Evolutionary conservation across 2,797 vertebrate species (phyloP).

Genomic region (Bufotes viridis): DNA sequence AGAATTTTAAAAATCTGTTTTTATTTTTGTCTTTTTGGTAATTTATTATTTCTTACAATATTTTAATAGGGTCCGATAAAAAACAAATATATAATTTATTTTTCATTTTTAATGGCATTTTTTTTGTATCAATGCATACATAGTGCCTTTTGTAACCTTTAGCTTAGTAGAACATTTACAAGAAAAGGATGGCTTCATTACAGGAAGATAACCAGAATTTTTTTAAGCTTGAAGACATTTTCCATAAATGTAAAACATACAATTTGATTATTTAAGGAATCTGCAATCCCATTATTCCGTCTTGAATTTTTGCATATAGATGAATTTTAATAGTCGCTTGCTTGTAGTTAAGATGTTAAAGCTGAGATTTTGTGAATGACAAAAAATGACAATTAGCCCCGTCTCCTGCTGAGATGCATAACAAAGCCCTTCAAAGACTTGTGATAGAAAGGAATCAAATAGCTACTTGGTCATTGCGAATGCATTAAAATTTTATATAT

Average conservation of each 20-base stretch:
- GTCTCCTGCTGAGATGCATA: slow-evolving; percentile 20
- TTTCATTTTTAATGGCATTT: neutral
- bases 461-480: neutral
- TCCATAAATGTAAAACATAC: neutral
- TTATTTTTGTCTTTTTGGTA: neutral
- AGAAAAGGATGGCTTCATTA: neutral
- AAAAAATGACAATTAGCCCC: slow-evolving; percentile 25
- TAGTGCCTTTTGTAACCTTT: neutral
- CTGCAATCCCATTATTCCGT: neutral
- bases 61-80: neutral
- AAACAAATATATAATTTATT: neutral
- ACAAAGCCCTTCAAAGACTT: slow-evolving; percentile 8
- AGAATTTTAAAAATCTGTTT: neutral
- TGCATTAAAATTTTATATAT: too few relatives aligned
- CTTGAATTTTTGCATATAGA: neutral
- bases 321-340: slow-evolving; percentile 3
- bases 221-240: neutral
- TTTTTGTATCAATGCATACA: neutral
- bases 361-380: slow-evolving; percentile 1
- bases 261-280: slow-evolving; percentile 5
- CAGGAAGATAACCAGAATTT: neutral
- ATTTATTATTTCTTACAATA: neutral
- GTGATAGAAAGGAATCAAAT: neutral
- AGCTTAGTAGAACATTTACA: neutral
- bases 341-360: slow-evolving; percentile 26